Percentiles rank a stretch among this genome's conserved stretches.
Evolutionary conservation across 2,113 vertebrate species (phyloP).

Genomic region (Antechinus flavipes): DNA sequence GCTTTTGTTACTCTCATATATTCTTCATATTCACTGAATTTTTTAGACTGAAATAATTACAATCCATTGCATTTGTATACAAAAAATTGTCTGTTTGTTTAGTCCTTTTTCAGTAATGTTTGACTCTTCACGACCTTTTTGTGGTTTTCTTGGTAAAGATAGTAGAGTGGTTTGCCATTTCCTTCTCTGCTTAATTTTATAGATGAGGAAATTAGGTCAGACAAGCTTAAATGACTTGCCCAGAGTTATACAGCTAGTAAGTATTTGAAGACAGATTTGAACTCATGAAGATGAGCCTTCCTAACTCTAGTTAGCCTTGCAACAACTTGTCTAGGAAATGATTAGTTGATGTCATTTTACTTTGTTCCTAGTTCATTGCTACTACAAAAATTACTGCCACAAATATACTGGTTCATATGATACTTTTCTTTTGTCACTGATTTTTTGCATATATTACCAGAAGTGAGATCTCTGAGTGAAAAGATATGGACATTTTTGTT

Average conservation of each 20-base stretch:
- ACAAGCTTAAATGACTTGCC: not conserved
- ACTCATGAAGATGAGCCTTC: not conserved
- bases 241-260: not conserved
- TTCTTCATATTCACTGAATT: not conserved
- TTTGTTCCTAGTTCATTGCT: not conserved
- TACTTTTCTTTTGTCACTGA: not conserved
- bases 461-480: not conserved
- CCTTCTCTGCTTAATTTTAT: not conserved
- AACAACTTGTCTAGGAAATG: not conserved
- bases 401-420: not conserved
- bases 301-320: not conserved
- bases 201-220: not conserved
- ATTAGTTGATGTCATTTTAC: not conserved
- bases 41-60: not conserved
- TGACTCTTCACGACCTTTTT: too few relatives aligned
- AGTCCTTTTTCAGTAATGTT: too few relatives aligned
- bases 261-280: not conserved
- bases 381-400: not conserved
- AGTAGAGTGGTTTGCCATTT: too few relatives aligned
- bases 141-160: too few relatives aligned
- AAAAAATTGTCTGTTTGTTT: too few relatives aligned
- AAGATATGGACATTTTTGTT: not conserved
- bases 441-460: not conserved
- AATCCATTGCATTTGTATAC: too few relatives aligned
- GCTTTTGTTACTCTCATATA: not conserved